Conservation (phyloP, 2,888 invertebrate species). For the Junonia oenone region DNA sequence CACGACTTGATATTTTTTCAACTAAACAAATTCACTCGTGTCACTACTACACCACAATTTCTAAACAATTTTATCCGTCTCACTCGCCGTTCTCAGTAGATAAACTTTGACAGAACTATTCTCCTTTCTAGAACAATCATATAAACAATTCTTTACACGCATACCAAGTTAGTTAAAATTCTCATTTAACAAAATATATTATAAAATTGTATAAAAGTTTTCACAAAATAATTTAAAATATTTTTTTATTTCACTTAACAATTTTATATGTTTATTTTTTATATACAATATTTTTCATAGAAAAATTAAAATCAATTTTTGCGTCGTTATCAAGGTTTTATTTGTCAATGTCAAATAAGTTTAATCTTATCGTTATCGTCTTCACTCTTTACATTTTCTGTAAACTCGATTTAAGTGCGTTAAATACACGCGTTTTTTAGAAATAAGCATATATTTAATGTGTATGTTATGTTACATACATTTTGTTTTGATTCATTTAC, state of each 20-base stretch:
- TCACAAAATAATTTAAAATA: no score
- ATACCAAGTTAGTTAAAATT: neutral
- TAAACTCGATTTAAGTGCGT: neutral
- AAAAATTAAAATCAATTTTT: no score
- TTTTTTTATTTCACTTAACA: no score
- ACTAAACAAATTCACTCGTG: constrained; percentile 28
- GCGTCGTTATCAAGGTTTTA: neutral
- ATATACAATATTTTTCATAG: no score
- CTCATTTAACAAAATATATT: neutral
- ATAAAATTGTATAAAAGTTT: no score
- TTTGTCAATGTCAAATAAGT: neutral
- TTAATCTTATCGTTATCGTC: constrained; percentile 12
- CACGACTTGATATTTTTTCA: constrained; percentile 1
- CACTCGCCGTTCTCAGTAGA: constrained; percentile 26
- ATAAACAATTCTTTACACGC: constrained; percentile 23
- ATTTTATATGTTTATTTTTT: no score
- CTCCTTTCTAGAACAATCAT: constrained; percentile 61
- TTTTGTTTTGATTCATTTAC: neutral
- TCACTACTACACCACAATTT: constrained; percentile 36
- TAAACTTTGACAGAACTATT: constrained; percentile 41
- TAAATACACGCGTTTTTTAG: neutral
- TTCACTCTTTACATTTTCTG: neutral
- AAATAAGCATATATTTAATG: no score
- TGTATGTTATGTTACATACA: neutral
- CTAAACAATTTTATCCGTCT: constrained; percentile 31